Evolutionary conservation across 2,797 vertebrate genomes (phyloP).

Genomic region (Dallia pectoralis): DNA sequence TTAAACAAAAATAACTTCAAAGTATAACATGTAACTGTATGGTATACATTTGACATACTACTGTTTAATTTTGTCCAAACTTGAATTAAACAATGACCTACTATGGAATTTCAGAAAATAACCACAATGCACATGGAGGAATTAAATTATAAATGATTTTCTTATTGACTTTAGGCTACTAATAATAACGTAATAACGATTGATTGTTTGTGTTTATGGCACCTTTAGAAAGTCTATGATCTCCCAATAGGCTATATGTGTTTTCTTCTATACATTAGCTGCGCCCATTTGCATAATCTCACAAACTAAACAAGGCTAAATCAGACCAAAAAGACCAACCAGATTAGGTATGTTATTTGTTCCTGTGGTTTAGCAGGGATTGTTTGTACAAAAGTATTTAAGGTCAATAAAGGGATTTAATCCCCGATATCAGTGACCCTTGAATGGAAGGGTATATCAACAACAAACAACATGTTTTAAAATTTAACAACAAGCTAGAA

Average conservation of each 20-base stretch:
- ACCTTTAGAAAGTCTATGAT: conserved; percentile 54
- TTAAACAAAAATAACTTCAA: conserved; percentile 40
- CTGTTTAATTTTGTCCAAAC: neutral
- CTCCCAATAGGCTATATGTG: conserved; percentile 62
- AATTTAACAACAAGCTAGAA: conserved; percentile 63
- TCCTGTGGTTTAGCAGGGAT: conserved; percentile 71
- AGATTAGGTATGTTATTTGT: conserved; percentile 84
- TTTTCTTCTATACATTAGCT: conserved; percentile 61
- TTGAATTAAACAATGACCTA: neutral
- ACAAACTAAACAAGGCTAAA: conserved; percentile 70
- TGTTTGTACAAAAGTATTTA: conserved; percentile 82
- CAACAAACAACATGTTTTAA: conserved; percentile 65
- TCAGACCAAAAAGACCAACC: conserved; percentile 84
- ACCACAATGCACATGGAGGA: neutral
- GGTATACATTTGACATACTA: neutral
- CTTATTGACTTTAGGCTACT: neutral
- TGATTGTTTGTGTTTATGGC: conserved; percentile 15
- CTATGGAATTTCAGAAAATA: neutral
- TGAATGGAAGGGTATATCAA: conserved; percentile 73
- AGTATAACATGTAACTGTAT: conserved; percentile 13
- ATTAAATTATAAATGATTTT: neutral
- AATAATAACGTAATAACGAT: neutral
- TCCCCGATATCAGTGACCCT: conserved; percentile 73
- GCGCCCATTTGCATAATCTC: conserved; percentile 71
- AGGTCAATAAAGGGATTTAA: conserved; percentile 83